Evolutionary conservation across 2,888 invertebrate species (phyloP).

Genomic region (Drosophila macrospina): DNA sequence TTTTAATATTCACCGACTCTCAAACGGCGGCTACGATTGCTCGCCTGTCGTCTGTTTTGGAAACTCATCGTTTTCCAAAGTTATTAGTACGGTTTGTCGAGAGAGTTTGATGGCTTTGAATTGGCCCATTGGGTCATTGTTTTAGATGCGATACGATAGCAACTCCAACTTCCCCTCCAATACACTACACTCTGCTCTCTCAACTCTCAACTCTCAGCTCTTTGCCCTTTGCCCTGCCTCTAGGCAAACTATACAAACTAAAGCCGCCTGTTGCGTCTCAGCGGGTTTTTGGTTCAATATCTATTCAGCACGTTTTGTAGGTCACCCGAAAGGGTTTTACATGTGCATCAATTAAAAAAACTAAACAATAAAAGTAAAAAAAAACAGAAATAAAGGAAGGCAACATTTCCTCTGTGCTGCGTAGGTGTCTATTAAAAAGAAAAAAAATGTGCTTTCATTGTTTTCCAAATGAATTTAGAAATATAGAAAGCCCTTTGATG

Average conservation of each 20-base stretch:
- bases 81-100: slow-evolving; percentile 66
- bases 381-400: slow-evolving; percentile 29
- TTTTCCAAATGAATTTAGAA: background rate
- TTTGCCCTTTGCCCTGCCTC: background rate
- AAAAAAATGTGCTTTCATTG: slow-evolving; percentile 1
- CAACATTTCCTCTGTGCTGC: slow-evolving; percentile 8
- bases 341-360: slow-evolving; percentile 70
- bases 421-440: slow-evolving; percentile 27
- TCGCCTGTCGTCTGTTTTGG: slow-evolving; percentile 59
- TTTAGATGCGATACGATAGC: slow-evolving; percentile 29
- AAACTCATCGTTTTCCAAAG: slow-evolving; percentile 78
- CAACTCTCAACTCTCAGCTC: slow-evolving; percentile 1
- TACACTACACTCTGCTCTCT: background rate
- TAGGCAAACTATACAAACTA: background rate
- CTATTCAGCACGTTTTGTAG: slow-evolving; percentile 61
- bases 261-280: slow-evolving; percentile 72
- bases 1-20: slow-evolving; percentile 76
- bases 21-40: slow-evolving; percentile 9
- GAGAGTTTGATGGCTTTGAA: slow-evolving; percentile 40
- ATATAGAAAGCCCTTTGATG: slow-evolving; percentile 4
- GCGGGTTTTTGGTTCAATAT: slow-evolving; percentile 64
- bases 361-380: too few relatives aligned
- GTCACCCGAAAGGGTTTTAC: slow-evolving; percentile 57
- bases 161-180: background rate
- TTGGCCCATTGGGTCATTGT: slow-evolving; percentile 56